Percentiles rank a stretch among this genome's conserved stretches.
Evolutionary conservation across 2,888 invertebrate species (phyloP).

Genomic region (Melanargia galathea): DNA sequence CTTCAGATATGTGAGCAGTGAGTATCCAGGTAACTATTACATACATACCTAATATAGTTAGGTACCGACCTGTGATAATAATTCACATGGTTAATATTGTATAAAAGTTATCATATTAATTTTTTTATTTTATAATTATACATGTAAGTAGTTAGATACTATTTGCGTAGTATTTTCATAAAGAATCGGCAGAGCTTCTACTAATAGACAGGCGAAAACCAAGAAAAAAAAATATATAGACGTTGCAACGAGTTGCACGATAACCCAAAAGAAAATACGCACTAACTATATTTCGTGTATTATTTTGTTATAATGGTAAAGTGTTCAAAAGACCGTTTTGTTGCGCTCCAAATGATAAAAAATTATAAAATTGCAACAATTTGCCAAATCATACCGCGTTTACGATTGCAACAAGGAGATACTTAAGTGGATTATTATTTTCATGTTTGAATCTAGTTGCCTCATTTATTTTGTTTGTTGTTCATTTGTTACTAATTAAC

Average conservation of each 20-base stretch:
- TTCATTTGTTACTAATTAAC: background rate
- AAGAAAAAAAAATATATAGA: background rate
- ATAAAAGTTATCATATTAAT: too few relatives aligned
- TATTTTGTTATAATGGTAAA: background rate
- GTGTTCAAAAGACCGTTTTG: constrained; percentile 6
- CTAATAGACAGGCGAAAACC: background rate
- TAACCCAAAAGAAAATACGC: background rate
- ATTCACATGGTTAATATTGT: too few relatives aligned
- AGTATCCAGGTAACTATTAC: too few relatives aligned
- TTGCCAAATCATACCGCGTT: constrained; percentile 6
- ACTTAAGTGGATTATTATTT: constrained; percentile 1
- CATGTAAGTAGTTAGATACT: too few relatives aligned
- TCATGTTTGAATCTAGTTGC: constrained; percentile 1
- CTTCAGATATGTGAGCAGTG: too few relatives aligned
- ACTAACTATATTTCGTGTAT: background rate
- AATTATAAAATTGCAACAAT: constrained; percentile 31
- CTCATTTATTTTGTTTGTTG: constrained; percentile 11
- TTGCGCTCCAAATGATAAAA: constrained; percentile 29
- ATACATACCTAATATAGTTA: too few relatives aligned
- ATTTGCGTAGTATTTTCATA: too few relatives aligned
- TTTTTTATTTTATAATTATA: too few relatives aligned
- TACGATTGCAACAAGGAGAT: background rate
- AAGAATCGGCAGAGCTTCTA: too few relatives aligned
- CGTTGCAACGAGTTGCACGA: background rate
- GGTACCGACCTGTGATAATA: too few relatives aligned